Conservation (phyloP, 2,888 invertebrate genomes). For the Lissonota sp. region DNA sequence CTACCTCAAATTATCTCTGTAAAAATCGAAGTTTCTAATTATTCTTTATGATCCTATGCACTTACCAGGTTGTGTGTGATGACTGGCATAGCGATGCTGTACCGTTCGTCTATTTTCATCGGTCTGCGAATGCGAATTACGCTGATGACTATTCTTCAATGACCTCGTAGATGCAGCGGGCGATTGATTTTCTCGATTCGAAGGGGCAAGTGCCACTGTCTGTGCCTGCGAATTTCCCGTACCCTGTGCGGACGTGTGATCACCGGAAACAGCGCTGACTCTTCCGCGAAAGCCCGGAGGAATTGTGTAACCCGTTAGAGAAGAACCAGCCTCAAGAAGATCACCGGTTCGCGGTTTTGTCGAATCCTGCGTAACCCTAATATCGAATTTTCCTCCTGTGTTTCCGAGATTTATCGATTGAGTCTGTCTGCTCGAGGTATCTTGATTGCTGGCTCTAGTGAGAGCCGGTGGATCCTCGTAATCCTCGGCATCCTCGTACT, state of each 20-base stretch:
- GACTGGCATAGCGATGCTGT: constrained; percentile 27
- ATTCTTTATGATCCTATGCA: not conserved
- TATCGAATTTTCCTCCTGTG: constrained; percentile 85
- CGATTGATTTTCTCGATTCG: constrained; percentile 64
- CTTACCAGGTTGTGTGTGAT: constrained; percentile 52
- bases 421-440: constrained; percentile 83
- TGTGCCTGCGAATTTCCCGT: constrained; percentile 89
- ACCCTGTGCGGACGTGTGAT: constrained; percentile 84
- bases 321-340: constrained; percentile 88
- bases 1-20: not conserved
- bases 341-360: constrained; percentile 85
- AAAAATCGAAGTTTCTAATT: not conserved
- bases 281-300: constrained; percentile 89
- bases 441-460: constrained; percentile 64
- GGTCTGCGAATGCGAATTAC: constrained; percentile 29
- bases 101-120: constrained; percentile 36
- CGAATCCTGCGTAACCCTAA: constrained; percentile 87
- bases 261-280: constrained; percentile 87
- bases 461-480: constrained; percentile 72
- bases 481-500: constrained; percentile 87
- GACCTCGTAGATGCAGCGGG: constrained; percentile 75
- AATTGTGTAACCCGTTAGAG: constrained; percentile 89
- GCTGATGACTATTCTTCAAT: constrained; percentile 70
- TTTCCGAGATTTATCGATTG: constrained; percentile 88
- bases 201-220: constrained; percentile 84